These are phyloP conservation scores for Neofelis nebulosa DNA, from an alignment of 2,113 vertebrate species.

Conservation along the genomic window DNA sequence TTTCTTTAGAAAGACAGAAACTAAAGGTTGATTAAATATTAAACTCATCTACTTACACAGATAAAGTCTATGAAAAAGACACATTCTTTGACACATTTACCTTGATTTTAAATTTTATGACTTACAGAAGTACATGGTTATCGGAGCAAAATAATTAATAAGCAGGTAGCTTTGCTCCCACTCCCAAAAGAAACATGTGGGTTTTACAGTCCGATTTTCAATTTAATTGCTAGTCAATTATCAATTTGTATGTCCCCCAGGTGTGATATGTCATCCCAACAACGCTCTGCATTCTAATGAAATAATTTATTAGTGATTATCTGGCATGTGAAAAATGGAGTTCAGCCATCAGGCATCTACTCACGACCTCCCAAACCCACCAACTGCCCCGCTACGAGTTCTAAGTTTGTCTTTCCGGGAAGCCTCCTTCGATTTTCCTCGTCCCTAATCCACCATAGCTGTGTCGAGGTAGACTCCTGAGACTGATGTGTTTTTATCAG, in stretches of 20 bases:
- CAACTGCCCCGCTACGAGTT: background rate
- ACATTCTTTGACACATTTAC: background rate
- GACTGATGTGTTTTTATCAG: background rate
- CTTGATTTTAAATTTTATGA: background rate
- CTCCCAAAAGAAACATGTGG: background rate
- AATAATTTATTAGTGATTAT: background rate
- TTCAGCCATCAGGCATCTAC: background rate
- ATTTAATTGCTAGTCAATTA: background rate
- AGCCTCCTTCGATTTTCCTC: background rate
- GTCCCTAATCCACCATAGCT: background rate
- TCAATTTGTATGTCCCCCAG: background rate
- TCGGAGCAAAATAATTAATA: background rate
- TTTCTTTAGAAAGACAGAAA: background rate
- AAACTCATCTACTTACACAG: background rate
- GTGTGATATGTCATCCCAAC: background rate
- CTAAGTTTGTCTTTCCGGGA: background rate
- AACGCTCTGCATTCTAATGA: background rate
- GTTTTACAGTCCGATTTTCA: background rate
- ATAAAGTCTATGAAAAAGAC: background rate
- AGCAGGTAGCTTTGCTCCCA: background rate
- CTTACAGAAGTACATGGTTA: background rate
- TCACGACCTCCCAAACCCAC: background rate
- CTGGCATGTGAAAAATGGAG: background rate
- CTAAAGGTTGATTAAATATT: background rate
- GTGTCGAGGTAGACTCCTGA: background rate